Base-by-base conservation (phyloP, 2,113 vertebrate genomes). In the Pycnonotus jocosus region DNA sequence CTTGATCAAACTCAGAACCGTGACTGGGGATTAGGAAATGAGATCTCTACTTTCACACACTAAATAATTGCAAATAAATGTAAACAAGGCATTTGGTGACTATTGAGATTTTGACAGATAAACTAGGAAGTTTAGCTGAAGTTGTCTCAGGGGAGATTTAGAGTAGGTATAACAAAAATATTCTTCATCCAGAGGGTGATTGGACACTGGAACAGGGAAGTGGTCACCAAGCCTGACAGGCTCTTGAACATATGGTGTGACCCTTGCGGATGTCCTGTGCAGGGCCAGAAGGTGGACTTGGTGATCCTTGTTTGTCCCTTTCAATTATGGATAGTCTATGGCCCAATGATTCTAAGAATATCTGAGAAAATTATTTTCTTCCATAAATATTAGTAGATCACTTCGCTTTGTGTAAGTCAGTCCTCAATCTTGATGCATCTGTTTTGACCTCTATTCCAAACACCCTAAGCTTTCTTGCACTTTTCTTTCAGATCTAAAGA, bases 391-490 rank as follows among this genome's bases (percentile, higher is more conserved):
- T 35, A 20, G 8, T 27, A 48, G 11, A 60, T 38, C 15, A 25
- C 10, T 60, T 69, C 45, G 71, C 17, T 33, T 48, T 40, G 5
- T 30, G 10, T 33, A 51, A 62, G 62, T 62, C 22, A 40, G 0
- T 54, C 17, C 20, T 65, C 25, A 38, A 9, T 6, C 27, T 15
- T 60, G 35, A 54, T 37, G 19, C 20, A 15, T 54, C 6, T 62
- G 28, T 45, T 77, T 60, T 61, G 53, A 54, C 12, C 6, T 72
- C 13, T 25, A 38, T 19, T 60, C 20, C 28, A 68, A 86, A 38
- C 10, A 7, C 23, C 4, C 3, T 23, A 37, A n/a, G 4, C 2
- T 44, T 37, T 5, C 30, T 23, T 31, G n/a, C 8, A 30, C 8
- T 78, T 7, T 11, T 73, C 31, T 73, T 80, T 69, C 68, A 74